phyloP scores from a whole-genome alignment of 2,797 vertebrate species.

The Phoeniculus purpureus region DNA sequence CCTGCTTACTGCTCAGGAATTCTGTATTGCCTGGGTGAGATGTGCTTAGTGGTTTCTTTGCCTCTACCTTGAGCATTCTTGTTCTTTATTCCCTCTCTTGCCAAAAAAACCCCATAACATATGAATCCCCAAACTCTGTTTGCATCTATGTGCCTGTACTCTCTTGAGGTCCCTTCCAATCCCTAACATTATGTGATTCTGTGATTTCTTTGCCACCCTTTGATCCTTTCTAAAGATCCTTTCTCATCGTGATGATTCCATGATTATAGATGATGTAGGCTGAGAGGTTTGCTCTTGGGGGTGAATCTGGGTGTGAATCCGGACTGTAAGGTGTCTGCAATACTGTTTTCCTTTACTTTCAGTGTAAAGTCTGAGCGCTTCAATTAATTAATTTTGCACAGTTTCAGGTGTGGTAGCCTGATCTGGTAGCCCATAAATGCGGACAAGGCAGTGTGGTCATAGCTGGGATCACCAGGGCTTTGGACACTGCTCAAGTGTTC shows the following conservation, averaged over 20 bases:
- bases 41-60: not conserved
- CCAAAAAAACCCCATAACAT: not conserved
- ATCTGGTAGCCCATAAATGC: not conserved
- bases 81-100: not conserved
- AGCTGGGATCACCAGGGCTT: not conserved
- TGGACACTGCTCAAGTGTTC: not conserved
- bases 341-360: not conserved
- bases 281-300: not conserved
- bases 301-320: not conserved
- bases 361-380: not conserved
- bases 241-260: too few species aligned
- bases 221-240: too few species aligned
- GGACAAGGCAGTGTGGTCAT: fast-evolving
- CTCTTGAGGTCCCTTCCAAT: too few species aligned
- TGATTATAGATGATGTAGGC: not conserved
- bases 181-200: too few species aligned
- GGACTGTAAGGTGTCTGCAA: not conserved
- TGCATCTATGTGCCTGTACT: not conserved
- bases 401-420: not conserved
- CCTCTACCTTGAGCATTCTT: not conserved
- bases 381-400: not conserved
- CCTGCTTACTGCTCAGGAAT: slow-evolving; percentile 38
- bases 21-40: not conserved
- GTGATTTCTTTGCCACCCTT: too few species aligned
- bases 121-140: not conserved